Percentiles rank a stretch among this genome's conserved stretches.
phyloP scores from a whole-genome alignment of 1,140 invertebrate genomes.

The Branchinecta lynchi region DNA sequence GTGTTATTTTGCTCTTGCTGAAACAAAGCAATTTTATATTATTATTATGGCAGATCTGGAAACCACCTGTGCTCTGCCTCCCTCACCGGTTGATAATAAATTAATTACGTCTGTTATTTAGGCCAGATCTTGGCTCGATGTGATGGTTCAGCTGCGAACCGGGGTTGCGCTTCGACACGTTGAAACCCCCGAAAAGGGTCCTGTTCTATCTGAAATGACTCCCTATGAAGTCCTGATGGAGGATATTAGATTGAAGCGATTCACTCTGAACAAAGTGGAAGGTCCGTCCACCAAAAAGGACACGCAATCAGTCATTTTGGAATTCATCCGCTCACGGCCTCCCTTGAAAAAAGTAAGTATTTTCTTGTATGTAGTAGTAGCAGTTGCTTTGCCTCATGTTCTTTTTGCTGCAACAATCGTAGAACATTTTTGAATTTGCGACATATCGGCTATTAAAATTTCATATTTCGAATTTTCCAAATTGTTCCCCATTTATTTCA shows the following conservation, averaged over 20 bases:
- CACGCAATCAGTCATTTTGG: conserved; percentile 82
- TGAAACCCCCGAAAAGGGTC: conserved; percentile 37
- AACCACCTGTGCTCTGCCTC: conserved; percentile 13
- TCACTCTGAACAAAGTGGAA: conserved; percentile 46
- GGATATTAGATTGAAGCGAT: conserved; percentile 74
- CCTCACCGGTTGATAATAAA: conserved; percentile 10
- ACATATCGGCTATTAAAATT: too few relatives aligned
- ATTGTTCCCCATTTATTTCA: background rate
- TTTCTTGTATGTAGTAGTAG: background rate
- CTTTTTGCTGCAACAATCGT: background rate
- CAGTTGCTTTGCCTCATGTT: too few relatives aligned
- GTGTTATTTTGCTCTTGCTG: too few relatives aligned
- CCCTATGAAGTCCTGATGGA: conserved; percentile 95
- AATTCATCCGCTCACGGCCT: conserved; percentile 87
- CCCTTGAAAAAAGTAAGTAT: conserved; percentile 70
- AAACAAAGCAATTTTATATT: too few relatives aligned
- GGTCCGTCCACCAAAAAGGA: conserved; percentile 79
- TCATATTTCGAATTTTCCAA: background rate
- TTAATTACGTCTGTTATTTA: conserved; percentile 32
- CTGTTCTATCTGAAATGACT: conserved; percentile 80
- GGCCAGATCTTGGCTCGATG: conserved; percentile 93
- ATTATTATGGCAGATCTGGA: background rate
- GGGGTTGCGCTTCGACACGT: conserved; percentile 82
- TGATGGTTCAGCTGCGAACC: conserved; percentile 62
- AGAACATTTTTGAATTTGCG: too few relatives aligned